Conservation (phyloP, 2,888 invertebrate genomes). For the Netelia fuscicornis region DNA sequence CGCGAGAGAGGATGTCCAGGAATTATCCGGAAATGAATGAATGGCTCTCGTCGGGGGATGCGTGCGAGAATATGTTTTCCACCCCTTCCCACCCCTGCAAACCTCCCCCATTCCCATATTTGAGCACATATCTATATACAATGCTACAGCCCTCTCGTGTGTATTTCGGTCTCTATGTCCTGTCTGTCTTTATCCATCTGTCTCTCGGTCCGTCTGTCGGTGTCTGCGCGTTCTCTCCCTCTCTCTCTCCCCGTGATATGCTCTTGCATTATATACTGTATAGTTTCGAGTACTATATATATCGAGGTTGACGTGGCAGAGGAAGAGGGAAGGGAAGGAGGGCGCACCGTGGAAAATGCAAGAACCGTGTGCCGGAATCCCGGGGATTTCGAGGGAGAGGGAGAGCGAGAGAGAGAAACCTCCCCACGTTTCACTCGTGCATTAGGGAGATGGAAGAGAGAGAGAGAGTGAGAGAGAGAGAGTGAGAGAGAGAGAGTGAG, state of each 20-base stretch:
- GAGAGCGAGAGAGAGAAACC: not conserved
- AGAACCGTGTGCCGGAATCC: slow-evolving; percentile 63
- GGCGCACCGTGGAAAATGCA: slow-evolving; percentile 52
- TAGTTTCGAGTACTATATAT: slow-evolving; percentile 46
- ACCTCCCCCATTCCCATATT: not conserved
- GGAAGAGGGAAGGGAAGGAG: not conserved
- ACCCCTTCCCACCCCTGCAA: not conserved
- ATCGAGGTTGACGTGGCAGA: slow-evolving; percentile 11
- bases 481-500: not conserved
- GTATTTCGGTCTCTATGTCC: slow-evolving; percentile 29
- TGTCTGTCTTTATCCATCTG: slow-evolving; percentile 67
- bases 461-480: not conserved
- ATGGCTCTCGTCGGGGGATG: slow-evolving; percentile 51
- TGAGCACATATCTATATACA: not conserved
- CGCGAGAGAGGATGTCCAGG: not conserved
- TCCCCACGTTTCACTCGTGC: not conserved
- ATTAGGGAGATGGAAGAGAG: not conserved
- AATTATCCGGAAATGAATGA: slow-evolving; percentile 64
- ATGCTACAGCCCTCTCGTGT: slow-evolving; percentile 17
- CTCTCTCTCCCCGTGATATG: slow-evolving; percentile 43
- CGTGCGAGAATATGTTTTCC: slow-evolving; percentile 43
- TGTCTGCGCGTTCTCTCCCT: slow-evolving; percentile 34
- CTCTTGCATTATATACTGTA: slow-evolving; percentile 60
- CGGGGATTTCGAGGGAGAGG: slow-evolving; percentile 61
- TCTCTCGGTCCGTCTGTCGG: slow-evolving; percentile 58